These are phyloP conservation scores for Parazoanthus darwini DNA, from an alignment of 92 coral and sea anemone species.

Conservation along the genomic window DNA sequence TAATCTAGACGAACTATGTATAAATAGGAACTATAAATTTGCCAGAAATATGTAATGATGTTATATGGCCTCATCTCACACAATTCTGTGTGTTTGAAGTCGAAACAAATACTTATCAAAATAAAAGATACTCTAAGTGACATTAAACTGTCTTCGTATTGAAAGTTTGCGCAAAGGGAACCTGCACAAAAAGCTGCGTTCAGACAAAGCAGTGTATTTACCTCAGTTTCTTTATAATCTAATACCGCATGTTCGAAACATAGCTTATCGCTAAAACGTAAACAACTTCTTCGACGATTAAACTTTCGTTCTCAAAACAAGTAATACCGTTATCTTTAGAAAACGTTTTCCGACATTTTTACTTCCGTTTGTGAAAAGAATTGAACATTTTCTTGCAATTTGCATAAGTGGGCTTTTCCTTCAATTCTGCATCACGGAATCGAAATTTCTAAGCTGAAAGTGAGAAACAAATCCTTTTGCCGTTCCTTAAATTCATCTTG, in stretches of 20 bases:
- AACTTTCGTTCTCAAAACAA: constrained; percentile 25
- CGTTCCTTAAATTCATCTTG: neutral
- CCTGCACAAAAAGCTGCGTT: neutral
- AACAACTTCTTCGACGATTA: constrained; percentile 18
- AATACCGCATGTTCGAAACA: constrained; percentile 5
- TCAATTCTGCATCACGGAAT: constrained; percentile 15
- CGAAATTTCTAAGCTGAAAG: neutral
- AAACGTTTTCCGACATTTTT: constrained; percentile 24
- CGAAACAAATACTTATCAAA: constrained; percentile 36
- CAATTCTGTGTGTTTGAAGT: constrained; percentile 13
- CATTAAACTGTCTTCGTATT: neutral
- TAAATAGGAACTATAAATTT: neutral
- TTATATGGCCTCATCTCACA: constrained; percentile 4
- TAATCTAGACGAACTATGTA: constrained; percentile 10
- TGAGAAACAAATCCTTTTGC: neutral
- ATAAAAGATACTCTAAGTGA: constrained; percentile 25
- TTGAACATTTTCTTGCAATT: constrained; percentile 16
- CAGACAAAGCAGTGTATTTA: neutral
- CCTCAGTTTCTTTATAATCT: constrained; percentile 1
- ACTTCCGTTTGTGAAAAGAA: constrained; percentile 25
- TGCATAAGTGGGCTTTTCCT: constrained; percentile 27
- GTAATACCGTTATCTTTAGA: constrained; percentile 36
- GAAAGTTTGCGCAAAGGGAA: neutral
- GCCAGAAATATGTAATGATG: constrained; percentile 25
- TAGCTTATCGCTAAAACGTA: constrained; percentile 6